Conservation (phyloP, 35 echinoderm and acorn worm genomes). For the Eucidaris tribuloides region DNA sequence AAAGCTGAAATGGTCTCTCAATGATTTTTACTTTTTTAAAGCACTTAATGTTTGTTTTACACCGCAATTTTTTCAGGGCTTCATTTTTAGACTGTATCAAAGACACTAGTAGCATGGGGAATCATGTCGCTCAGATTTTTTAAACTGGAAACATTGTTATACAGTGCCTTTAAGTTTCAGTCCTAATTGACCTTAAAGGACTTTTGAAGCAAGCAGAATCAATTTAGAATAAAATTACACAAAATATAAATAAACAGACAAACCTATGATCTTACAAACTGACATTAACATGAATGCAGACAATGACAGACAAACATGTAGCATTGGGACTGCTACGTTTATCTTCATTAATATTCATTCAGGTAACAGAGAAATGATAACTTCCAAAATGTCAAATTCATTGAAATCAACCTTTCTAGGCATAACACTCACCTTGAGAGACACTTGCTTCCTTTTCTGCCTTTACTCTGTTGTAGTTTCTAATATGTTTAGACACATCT, state of each 20-base stretch:
- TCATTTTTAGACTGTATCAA: no score
- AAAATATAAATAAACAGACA: not conserved
- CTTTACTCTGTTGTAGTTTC: constrained; percentile 23
- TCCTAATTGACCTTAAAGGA: not conserved
- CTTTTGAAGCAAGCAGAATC: not conserved
- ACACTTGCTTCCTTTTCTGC: not conserved
- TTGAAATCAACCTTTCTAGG: not conserved
- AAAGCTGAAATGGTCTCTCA: no score
- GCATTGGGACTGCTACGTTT: not conserved
- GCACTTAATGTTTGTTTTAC: no score
- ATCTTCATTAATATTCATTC: not conserved
- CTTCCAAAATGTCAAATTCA: not conserved
- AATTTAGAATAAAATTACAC: not conserved
- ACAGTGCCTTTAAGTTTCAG: no score
- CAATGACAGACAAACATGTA: not conserved
- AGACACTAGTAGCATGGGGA: no score
- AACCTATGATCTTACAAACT: not conserved
- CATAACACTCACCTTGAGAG: not conserved
- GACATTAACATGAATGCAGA: not conserved
- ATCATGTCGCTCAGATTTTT: no score
- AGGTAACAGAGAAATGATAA: not conserved
- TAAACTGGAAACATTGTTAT: no score
- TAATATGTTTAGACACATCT: constrained; percentile 63
- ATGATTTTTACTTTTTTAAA: no score
- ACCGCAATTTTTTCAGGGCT: no score